Evolutionary conservation across 2,797 vertebrate genomes (phyloP).

Genomic region (Etheostoma nigrum): DNA sequence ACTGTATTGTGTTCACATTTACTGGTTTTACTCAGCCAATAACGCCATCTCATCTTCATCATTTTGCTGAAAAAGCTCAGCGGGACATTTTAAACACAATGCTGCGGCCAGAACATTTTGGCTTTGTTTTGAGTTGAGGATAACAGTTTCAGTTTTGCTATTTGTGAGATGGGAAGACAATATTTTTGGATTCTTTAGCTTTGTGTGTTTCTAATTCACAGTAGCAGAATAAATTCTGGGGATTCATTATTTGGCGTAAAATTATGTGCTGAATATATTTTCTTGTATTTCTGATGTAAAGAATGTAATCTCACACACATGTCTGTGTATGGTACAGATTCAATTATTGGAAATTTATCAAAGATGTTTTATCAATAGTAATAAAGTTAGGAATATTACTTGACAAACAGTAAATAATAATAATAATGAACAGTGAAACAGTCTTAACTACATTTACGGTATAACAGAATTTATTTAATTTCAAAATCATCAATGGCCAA

Average conservation of each 20-base stretch:
- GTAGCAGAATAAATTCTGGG: background rate
- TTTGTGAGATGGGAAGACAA: constrained; percentile 1
- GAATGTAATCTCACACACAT: background rate
- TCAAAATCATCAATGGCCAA: too few species aligned
- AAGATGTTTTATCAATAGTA: too few species aligned
- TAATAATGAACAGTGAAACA: too few species aligned
- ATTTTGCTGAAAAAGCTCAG: constrained; percentile 14
- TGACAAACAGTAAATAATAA: too few species aligned
- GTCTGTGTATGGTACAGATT: too few species aligned
- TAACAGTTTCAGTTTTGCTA: constrained; percentile 3
- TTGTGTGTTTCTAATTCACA: background rate
- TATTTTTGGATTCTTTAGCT: background rate
- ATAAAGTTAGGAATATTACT: too few species aligned
- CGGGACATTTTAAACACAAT: constrained; percentile 15
- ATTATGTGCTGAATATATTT: background rate
- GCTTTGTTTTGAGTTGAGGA: constrained; percentile 4
- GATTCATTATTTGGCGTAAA: background rate
- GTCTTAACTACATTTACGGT: too few species aligned
- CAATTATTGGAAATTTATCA: too few species aligned
- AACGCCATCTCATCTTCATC: background rate
- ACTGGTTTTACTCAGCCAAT: background rate
- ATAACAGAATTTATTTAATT: too few species aligned
- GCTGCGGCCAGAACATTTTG: constrained; percentile 17
- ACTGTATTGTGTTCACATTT: constrained; percentile 13
- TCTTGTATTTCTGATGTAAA: background rate